phyloP scores from a whole-genome alignment of 2,113 vertebrate species.

The Carassius auratus region DNA sequence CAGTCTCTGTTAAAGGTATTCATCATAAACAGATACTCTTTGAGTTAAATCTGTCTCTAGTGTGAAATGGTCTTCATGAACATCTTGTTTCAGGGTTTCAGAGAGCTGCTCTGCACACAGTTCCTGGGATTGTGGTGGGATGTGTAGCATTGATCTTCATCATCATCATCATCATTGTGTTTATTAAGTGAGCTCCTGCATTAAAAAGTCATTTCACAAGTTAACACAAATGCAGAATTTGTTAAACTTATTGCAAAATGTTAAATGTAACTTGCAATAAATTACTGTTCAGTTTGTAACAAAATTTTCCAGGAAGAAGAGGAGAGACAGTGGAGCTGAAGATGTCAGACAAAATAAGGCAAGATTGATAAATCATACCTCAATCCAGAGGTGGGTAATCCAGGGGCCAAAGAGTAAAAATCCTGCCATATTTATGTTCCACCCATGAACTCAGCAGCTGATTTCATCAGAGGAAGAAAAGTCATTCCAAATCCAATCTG shows the following conservation, averaged over 20 bases:
- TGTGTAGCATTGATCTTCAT: not conserved
- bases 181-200: not conserved
- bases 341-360: not conserved
- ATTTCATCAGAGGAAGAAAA: too few species aligned
- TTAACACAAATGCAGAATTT: not conserved
- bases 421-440: too few species aligned
- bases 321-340: not conserved
- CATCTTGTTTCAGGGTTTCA: not conserved
- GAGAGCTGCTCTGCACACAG: not conserved
- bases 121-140: not conserved
- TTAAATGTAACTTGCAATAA: not conserved
- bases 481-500: too few species aligned
- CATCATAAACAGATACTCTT: not conserved
- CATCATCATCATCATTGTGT: not conserved
- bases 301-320: not conserved
- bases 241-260: not conserved
- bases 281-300: not conserved
- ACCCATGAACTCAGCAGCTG: too few species aligned
- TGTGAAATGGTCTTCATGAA: not conserved
- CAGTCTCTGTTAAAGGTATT: conserved; percentile 20
- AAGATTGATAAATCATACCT: not conserved
- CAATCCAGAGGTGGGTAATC: too few species aligned
- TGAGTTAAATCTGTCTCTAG: not conserved
- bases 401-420: too few species aligned
- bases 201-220: not conserved